phyloP scores from a whole-genome alignment of 1,140 invertebrate genomes.

The Penaeus indicus region DNA sequence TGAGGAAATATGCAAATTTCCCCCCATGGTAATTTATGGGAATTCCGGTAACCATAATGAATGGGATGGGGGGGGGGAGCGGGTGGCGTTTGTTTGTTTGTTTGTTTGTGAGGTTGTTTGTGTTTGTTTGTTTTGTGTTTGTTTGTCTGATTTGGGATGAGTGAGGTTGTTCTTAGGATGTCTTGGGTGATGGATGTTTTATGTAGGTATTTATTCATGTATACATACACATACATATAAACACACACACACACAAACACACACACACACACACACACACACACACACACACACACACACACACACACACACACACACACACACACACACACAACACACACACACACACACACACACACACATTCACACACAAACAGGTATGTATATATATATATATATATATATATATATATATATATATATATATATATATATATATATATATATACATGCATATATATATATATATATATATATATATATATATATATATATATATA shows the following conservation, averaged over 20 bases:
- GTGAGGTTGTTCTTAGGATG: not conserved
- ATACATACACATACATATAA: slow-evolving; percentile 7
- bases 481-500: not conserved
- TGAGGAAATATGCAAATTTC: too few species aligned
- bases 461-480: not conserved
- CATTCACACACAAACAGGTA: not conserved
- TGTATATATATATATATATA: not conserved
- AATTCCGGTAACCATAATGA: not conserved
- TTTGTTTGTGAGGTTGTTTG: slow-evolving; percentile 16
- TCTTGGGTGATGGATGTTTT: not conserved
- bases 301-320: not conserved
- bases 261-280: slow-evolving; percentile 16
- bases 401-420: not conserved
- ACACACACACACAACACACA: not conserved
- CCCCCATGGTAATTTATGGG: too few species aligned
- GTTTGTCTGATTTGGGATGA: too few species aligned
- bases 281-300: slow-evolving; percentile 9
- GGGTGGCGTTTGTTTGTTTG: not conserved
- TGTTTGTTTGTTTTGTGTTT: slow-evolving; percentile 22
- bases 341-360: not conserved
- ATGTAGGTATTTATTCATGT: not conserved
- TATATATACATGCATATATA: not conserved
- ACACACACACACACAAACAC: not conserved
- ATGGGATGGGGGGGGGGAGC: not conserved
- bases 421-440: not conserved